phyloP scores from a whole-genome alignment of 2,113 vertebrate genomes.

The Mastomys coucha region DNA sequence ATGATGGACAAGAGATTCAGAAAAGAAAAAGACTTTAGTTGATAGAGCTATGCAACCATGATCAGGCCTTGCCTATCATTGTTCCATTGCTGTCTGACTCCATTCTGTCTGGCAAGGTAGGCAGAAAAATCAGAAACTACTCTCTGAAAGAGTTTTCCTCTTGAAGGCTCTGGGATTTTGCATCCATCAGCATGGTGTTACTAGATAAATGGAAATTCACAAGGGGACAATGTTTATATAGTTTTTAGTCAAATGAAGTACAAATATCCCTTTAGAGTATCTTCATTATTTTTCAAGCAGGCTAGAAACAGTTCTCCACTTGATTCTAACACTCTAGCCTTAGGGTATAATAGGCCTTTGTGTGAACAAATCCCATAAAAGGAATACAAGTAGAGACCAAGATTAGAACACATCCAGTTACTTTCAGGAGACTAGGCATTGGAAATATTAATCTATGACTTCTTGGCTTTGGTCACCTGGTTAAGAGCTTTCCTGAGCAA shows the following conservation, averaged over 20 bases:
- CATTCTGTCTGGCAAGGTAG: neutral
- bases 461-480: neutral
- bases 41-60: neutral
- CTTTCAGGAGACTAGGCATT: neutral
- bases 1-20: neutral
- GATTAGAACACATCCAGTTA: neutral
- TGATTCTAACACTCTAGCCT: neutral
- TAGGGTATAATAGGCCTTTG: neutral
- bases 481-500: neutral
- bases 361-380: neutral
- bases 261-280: neutral
- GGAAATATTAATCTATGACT: neutral
- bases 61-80: neutral
- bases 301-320: neutral
- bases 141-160: neutral
- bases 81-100: neutral
- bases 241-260: neutral
- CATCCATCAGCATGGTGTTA: neutral
- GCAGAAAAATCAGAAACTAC: neutral
- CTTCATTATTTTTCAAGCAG: neutral
- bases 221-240: neutral
- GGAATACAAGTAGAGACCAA: neutral
- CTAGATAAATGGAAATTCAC: neutral
- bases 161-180: neutral
- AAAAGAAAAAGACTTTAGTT: no score